Conservation (phyloP, 1,140 invertebrate genomes). For the Penaeus vannamei region DNA sequence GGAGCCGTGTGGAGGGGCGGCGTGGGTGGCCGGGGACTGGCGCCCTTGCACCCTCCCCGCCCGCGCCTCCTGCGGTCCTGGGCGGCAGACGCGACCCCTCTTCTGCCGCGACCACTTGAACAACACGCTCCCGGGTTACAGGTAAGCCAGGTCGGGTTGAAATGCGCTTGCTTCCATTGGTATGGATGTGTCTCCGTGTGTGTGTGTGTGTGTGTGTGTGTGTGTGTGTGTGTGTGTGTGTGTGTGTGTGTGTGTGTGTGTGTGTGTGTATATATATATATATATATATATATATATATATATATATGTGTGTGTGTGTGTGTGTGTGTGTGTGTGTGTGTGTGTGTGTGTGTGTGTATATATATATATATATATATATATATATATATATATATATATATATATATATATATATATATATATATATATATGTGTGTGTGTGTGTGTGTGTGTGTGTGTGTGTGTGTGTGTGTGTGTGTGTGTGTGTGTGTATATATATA, state of each 20-base stretch:
- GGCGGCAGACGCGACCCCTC: slow-evolving; percentile 40
- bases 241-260: no score
- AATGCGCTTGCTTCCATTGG: not conserved
- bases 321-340: not conserved
- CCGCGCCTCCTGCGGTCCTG: slow-evolving; percentile 48
- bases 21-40: slow-evolving; percentile 78
- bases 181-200: slow-evolving; percentile 1
- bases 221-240: not conserved
- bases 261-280: not conserved
- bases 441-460: not conserved
- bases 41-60: slow-evolving; percentile 72
- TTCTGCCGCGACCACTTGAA: slow-evolving; percentile 50
- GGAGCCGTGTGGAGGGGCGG: slow-evolving; percentile 77
- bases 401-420: not conserved
- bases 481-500: not conserved
- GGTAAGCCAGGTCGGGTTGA: not conserved
- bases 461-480: not conserved
- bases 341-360: not conserved
- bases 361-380: not conserved
- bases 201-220: not conserved
- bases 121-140: slow-evolving; percentile 44
- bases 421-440: not conserved
- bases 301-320: not conserved
- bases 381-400: not conserved
- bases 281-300: not conserved